Base-by-base conservation (phyloP, 1,140 invertebrate genomes). In the Oedothorax gibbosus region DNA sequence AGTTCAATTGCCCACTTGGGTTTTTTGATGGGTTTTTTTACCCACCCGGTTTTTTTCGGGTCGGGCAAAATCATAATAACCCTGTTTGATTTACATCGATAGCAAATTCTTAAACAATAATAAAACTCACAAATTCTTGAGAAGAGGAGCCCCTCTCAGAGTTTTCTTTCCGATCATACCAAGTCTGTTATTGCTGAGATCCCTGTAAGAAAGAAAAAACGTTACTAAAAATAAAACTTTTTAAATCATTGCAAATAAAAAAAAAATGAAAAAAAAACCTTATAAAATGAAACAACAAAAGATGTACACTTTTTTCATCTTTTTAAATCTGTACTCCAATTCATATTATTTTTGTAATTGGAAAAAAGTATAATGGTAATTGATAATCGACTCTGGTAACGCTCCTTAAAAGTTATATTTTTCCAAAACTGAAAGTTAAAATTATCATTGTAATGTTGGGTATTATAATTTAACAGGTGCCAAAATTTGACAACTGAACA, bases 121-220 rank as follows among this genome's bases (percentile, higher is more conserved):
- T 54, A 10, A 53, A 80, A 92, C 94, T 94, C 91, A 95, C 91
- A 97, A 91, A 89, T 95, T 96, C 89, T 94, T 94, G 69, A 98
- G 89, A 0, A 94, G 92, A 10, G 93, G 92, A 15, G 96, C 93
- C 21, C 98, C 98, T 88, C 95, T 92, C 66, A 99, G 92, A 11
- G 96, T 95, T 85, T 96, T 94, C 66, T 94, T 93, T n/a, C 95
- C 95, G 86, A 99, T 94, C 57, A 95, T 95, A 18, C 95, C 93
- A 88, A 99, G 92, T 88, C 94, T 93, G 91, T 99, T 99, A 89
- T 97, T 94, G 89, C 97, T 98, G 53, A 99, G 91, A 90, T 99
- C 97, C 89, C 97, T 99, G 20, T 14, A 60, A 15, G 21, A 93
- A 21, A 94, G 92, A 87, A 35, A 35, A 90, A 88, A 88, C 57